phyloP scores from a whole-genome alignment of 2,888 invertebrate genomes.

The Gastrophysa polygoni region DNA sequence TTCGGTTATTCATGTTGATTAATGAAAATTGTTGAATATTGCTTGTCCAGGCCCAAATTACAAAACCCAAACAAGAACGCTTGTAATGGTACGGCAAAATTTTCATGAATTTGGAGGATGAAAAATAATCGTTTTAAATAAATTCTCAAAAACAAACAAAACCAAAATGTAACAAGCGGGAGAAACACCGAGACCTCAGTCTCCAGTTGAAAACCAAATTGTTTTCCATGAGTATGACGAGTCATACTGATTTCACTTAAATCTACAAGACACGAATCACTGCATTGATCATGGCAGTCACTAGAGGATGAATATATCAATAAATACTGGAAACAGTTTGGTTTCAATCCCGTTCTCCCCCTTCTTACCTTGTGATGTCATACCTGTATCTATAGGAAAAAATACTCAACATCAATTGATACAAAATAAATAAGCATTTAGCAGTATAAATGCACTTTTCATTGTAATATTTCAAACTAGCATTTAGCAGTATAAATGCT shows the following conservation, averaged over 20 bases:
- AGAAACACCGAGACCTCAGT: constrained; percentile 54
- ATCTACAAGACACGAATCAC: too few species aligned
- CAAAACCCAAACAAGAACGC: constrained; percentile 51
- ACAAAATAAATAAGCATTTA: constrained; percentile 11
- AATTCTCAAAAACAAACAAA: constrained; percentile 29
- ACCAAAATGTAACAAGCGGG: constrained; percentile 48
- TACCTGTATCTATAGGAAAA: not conserved
- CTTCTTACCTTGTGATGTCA: constrained; percentile 54
- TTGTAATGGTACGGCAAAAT: constrained; percentile 56
- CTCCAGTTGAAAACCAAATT: constrained; percentile 54
- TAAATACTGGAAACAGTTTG: constrained; percentile 48
- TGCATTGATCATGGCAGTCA: too few species aligned
- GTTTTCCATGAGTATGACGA: constrained; percentile 33
- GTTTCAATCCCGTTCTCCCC: constrained; percentile 55
- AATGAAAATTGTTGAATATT: constrained; percentile 31
- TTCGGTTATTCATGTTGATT: too few species aligned
- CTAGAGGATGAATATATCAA: too few species aligned
- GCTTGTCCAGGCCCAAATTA: constrained; percentile 43
- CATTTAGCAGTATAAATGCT: constrained; percentile 31
- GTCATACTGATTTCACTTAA: too few species aligned
- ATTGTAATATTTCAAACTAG: not conserved
- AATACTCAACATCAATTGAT: not conserved
- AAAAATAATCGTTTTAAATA: constrained; percentile 35
- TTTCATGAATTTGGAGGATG: constrained; percentile 35
- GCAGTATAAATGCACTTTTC: constrained; percentile 19